Base-by-base conservation (phyloP, 64 coral and sea anemone species). In the Cladopsammia gracilis region DNA sequence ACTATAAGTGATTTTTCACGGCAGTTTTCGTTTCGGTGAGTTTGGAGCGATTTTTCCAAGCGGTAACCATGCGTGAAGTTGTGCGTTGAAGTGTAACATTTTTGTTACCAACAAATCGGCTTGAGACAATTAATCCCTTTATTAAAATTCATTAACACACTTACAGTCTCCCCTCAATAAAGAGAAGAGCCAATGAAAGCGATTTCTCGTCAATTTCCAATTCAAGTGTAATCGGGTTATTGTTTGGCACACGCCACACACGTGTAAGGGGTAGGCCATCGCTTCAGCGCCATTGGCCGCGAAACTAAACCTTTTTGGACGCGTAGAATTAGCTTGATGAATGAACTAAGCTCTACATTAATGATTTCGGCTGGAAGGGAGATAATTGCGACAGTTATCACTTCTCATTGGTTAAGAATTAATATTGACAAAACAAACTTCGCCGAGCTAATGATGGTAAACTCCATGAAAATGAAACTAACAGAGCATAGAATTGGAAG, bases 141-240 rank as follows among this genome's bases (percentile, higher is more conserved):
- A 98, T 98, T 98, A 94, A 94, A 91, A 94, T 94, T 94, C 92
- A 98, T 98, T 98, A 98, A 79, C 89, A 70, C 96, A 87, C 92
- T 94, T 98, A 79, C 79, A 78, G 73, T 86, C 81, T 67, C 84
- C 87, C 79, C 54, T 89, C 89, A 91, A 95, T 95, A 95, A 79
- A 86, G 44, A 68, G 48, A 75, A 60, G 60, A 78, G 23, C 88
- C 93, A 95, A 90, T 91, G 34, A 76, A 45, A 18, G 1, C 44
- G 80, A 34, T 83, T 58, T 65, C 70, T 82, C 87, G 71, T 15
- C 58, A 82, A 92, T 20, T 96, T 91, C 78, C 88, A 79, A 72
- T 94, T 94, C 64, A 88, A 91, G 66, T 68, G 92, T 91, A 98
- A 94, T 94, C 75, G 87, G 73, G 89, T 94, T 82, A 91, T 84